Percentiles rank a stretch among this genome's conserved stretches.
These are phyloP conservation scores for Archilochus colubris DNA, from an alignment of 2,113 vertebrate genomes.

Conservation along the genomic window DNA sequence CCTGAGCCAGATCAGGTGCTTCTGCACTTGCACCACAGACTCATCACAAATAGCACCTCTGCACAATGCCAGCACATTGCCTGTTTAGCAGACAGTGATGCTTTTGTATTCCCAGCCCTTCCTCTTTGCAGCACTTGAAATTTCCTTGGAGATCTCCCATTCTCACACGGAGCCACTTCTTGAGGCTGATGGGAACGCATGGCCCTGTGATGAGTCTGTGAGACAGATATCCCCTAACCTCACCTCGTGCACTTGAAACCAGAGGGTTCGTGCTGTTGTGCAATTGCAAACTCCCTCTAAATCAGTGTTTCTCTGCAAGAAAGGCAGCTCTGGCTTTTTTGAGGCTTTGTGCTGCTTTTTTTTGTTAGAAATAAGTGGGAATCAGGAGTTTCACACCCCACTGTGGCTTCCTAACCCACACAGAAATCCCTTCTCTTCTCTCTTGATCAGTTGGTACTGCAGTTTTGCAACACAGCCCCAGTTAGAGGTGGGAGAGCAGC, in stretches of 20 bases:
- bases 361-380: background rate
- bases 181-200: rapidly evolving
- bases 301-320: background rate
- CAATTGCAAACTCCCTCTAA: background rate
- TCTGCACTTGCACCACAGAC: background rate
- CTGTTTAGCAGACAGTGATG: background rate
- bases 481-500: rapidly evolving
- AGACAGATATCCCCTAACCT: background rate
- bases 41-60: background rate
- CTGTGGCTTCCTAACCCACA: background rate
- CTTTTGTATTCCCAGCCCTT: background rate
- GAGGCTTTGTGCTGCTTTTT: background rate
- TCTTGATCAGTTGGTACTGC: background rate
- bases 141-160: background rate
- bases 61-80: rapidly evolving
- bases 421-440: background rate
- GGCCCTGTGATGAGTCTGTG: rapidly evolving
- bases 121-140: background rate
- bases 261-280: rapidly evolving
- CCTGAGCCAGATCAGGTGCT: background rate
- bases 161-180: background rate
- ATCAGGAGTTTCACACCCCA: background rate
- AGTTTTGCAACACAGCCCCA: background rate
- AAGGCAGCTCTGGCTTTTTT: background rate
- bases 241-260: rapidly evolving